These are phyloP conservation scores for Aegypius monachus DNA, from an alignment of 2,113 vertebrate species.

Conservation along the genomic window DNA sequence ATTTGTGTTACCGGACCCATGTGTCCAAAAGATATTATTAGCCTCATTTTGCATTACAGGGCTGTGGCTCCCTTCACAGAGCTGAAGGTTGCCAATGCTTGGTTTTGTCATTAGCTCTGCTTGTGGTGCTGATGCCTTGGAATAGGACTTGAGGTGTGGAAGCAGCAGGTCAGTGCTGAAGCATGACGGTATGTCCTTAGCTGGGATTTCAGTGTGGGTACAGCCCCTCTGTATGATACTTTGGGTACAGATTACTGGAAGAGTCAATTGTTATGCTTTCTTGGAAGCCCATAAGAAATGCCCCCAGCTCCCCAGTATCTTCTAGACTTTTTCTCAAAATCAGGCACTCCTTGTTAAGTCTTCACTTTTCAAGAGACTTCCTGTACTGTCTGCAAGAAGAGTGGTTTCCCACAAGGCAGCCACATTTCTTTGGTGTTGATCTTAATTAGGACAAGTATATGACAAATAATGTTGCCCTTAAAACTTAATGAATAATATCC, in stretches of 20 bases:
- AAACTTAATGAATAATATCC: background rate
- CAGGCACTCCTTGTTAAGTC: background rate
- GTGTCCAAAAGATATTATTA: background rate
- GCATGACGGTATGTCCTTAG: accelerated
- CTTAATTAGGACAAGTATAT: background rate
- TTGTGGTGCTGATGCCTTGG: background rate
- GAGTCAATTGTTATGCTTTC: background rate
- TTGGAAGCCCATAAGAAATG: background rate
- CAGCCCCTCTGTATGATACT: background rate
- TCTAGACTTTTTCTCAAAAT: background rate
- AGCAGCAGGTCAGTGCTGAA: background rate
- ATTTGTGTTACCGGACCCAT: background rate
- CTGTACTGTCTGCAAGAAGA: background rate
- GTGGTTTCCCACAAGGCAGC: background rate
- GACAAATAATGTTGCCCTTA: background rate
- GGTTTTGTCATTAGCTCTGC: background rate
- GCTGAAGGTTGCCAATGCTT: background rate
- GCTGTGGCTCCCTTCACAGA: background rate
- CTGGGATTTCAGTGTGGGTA: background rate
- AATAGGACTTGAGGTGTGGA: background rate
- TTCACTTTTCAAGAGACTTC: background rate
- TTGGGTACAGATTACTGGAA: background rate
- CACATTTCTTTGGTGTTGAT: background rate
- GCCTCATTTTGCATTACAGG: background rate
- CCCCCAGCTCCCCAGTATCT: accelerated